Evolutionary conservation across 1,140 invertebrate genomes (phyloP), one percentile per base, ranked within the genome.

Genomic region (Conus betulinus): DNA sequence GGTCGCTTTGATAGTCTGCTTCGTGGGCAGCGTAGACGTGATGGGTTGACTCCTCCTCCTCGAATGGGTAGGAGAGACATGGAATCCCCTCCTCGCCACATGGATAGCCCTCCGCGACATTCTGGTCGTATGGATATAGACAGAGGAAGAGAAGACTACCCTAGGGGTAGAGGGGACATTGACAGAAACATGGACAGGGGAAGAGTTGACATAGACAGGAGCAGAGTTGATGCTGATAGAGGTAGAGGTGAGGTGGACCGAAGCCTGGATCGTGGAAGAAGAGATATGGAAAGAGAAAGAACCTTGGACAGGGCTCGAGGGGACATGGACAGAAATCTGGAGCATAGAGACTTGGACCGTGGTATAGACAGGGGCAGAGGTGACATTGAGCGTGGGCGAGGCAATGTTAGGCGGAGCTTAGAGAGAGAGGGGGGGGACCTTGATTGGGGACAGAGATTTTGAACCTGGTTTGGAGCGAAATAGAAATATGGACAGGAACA

Each of bases 301-400:
- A 51, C 4, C 7, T 11, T 52, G 79, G 79, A 81, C 79, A 81
- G 39, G 79, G 39, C 11, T 13, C 27, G 76, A 51, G 76, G 76
- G 25, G 79, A 81, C 79, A 53, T 81, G 79, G 79, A 81, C 79
- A 81, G 51, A 81, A 81, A 7, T 51, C 76, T 79, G 76, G 76
- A 79, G 8, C 76, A 25, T 13, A 51, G 79, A 53, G 79, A 81
- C 39, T 6, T 53, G 39, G 79, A 81, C 4, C 76, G 76, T 15
- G 27, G 76, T 25, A 27, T 78, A 1, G 76, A 78, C 76, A 39
- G 79, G 39, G 39, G 39, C 15, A 81, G 51, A 53, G 79, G 79
- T 5, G 79, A 81, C 5, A 20, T 52, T 51, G 79, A 81, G 39
- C n/a, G 79, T 10, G 79, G 79, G 51, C 25, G 76, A 78, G 25